Evolutionary conservation across 2,888 invertebrate species (phyloP), one percentile per base, ranked within the genome.

Genomic region (Cynaeus angustus): DNA sequence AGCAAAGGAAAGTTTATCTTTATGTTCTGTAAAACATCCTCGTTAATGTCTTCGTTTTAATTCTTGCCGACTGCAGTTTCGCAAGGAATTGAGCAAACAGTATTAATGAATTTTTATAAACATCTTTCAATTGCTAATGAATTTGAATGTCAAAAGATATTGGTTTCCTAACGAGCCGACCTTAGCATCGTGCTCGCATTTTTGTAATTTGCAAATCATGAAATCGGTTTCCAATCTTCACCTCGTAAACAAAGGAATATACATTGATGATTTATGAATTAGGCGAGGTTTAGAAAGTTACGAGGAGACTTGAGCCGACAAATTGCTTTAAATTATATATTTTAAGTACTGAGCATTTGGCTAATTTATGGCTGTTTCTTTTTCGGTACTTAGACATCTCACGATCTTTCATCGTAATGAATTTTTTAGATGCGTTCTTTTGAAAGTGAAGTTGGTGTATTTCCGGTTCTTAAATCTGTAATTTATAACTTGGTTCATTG

Each of bases 301-400:
- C 12, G 28, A 46, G 26, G 13, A 59, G 45, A 59, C 45, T 30
- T 41, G n/a, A 21, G 1, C 21, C 14, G 37, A 46, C 21, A 46
- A 59, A 59, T 59, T 58, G 37, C 28, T 46, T 13, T 30, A 59
- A 59, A 59, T 46, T 59, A 59, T 46, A 33, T 8, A 13, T 7
- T 58, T 58, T 14, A 41, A 28, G 37, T n/a, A 45, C 6, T 33
- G 9, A 33, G 7, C 33, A 6, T 33, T 33, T 33, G 33, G 1
- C n/a, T 33, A 41, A 55, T 55, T 55, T 55, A 55, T 55, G 3
- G 33, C n/a, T 33, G 9, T 21, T 33, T 7, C 9, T 33, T 33
- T 33, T 33, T 33, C n/a, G 33, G n/a, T 33, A n/a, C n/a, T 33
- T n/a, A 33, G 33, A 33, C 33, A 33, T 33, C 33, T 50, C 48